A percentile compares a stretch with the other conserved stretches of the same genome.
Evolutionary conservation across 2,797 vertebrate genomes (phyloP).

Genomic region (Intellagama lesueurii): DNA sequence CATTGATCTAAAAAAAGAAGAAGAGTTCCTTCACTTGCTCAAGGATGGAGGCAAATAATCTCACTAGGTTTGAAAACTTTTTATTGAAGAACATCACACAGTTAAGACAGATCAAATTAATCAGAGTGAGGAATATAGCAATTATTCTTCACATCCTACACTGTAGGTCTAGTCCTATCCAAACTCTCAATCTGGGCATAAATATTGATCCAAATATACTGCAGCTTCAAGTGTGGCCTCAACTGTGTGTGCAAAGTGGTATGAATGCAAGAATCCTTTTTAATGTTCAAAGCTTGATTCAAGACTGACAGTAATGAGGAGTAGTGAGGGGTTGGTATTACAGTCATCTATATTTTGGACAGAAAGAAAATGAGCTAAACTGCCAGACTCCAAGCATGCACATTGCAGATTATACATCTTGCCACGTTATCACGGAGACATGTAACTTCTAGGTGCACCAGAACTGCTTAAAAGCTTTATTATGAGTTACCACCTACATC

Average conservation of each 20-base stretch:
- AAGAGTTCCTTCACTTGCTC: too few species aligned
- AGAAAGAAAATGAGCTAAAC: conserved; percentile 19
- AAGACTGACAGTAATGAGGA: conserved; percentile 23
- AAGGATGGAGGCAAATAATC: too few species aligned
- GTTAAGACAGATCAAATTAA: background rate
- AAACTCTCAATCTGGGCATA: too few species aligned
- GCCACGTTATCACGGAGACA: conserved; percentile 43
- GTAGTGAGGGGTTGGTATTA: background rate
- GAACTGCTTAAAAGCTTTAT: conserved; percentile 60
- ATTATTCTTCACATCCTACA: background rate
- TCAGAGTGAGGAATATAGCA: background rate
- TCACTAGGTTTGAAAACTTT: too few species aligned
- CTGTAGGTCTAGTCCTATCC: too few species aligned
- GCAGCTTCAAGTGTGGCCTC: conserved; percentile 8
- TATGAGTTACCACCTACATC: conserved; percentile 58
- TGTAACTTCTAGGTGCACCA: conserved; percentile 57
- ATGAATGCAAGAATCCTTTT: background rate
- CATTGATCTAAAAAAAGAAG: too few species aligned
- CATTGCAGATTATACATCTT: conserved; percentile 49
- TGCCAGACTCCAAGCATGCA: conserved; percentile 58
- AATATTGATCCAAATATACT: background rate
- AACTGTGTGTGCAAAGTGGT: background rate
- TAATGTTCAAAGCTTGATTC: conserved; percentile 10
- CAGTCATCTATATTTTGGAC: conserved; percentile 41
- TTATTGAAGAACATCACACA: too few species aligned